Evolutionary conservation across 2,888 invertebrate species (phyloP).

Genomic region (Drosophila paracracens): DNA sequence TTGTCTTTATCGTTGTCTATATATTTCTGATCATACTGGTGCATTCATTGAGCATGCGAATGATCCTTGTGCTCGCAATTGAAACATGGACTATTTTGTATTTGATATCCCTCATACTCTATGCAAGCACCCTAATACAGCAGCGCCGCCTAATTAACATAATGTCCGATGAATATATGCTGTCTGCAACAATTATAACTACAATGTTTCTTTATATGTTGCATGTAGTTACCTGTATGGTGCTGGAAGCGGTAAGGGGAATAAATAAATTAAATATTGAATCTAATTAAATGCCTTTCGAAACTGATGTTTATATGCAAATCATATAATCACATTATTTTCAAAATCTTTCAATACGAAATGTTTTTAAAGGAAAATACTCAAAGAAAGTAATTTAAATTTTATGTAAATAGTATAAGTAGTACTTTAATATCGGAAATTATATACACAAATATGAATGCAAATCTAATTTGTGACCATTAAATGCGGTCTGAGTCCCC

Average conservation of each 20-base stretch:
- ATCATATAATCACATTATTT: background rate
- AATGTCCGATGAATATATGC: slow-evolving; percentile 21
- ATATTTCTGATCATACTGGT: slow-evolving; percentile 11
- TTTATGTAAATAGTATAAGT: background rate
- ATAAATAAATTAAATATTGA: background rate
- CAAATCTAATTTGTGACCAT: background rate
- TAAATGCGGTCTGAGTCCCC: background rate
- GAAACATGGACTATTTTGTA: slow-evolving; percentile 27
- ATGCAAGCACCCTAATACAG: slow-evolving; percentile 40
- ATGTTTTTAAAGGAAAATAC: background rate
- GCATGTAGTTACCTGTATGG: background rate
- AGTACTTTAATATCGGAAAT: background rate
- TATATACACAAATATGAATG: background rate
- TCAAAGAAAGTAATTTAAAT: background rate
- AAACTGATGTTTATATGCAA: background rate
- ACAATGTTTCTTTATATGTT: slow-evolving; percentile 29
- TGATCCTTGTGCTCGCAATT: background rate
- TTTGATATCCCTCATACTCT: slow-evolving; percentile 17
- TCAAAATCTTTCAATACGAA: background rate
- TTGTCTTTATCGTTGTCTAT: slow-evolving; percentile 24
- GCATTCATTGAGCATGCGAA: background rate
- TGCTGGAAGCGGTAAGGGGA: background rate
- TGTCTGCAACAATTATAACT: slow-evolving; percentile 49
- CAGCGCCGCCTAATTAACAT: slow-evolving; percentile 25
- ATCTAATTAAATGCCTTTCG: background rate